Evolutionary conservation across 2,888 invertebrate genomes (phyloP).

Genomic region (Vanessa cardui): DNA sequence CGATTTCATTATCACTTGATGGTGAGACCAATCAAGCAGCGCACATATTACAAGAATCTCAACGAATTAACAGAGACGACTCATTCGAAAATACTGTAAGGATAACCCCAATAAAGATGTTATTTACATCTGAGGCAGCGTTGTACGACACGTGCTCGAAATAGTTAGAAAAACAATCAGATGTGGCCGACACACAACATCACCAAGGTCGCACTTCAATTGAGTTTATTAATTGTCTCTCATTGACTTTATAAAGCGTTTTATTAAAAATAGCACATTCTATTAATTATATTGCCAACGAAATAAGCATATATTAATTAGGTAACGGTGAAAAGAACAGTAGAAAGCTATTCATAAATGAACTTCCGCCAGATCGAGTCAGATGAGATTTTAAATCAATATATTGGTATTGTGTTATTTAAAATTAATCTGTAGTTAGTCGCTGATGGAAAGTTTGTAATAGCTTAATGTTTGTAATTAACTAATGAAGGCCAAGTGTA

Average conservation of each 20-base stretch:
- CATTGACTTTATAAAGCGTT: constrained; percentile 50
- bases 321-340: neutral
- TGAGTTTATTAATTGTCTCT: constrained; percentile 61
- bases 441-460: constrained; percentile 2
- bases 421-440: neutral
- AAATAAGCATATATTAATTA: constrained; percentile 6
- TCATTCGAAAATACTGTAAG: constrained; percentile 3
- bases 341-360: neutral
- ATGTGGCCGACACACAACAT: constrained; percentile 50
- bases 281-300: constrained; percentile 40
- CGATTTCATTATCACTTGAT: constrained; percentile 49
- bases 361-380: neutral
- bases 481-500: constrained; percentile 25
- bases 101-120: neutral
- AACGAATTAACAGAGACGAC: constrained; percentile 9
- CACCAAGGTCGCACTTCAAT: constrained; percentile 59
- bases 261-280: constrained; percentile 50
- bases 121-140: constrained; percentile 12
- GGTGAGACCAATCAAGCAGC: constrained; percentile 19
- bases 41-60: constrained; percentile 6
- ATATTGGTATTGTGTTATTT: neutral
- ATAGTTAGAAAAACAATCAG: constrained; percentile 57
- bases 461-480: constrained; percentile 6
- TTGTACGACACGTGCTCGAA: constrained; percentile 44
- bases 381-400: neutral